phyloP scores from a whole-genome alignment of 2,113 vertebrate species.

The Diphyllodes magnificus region DNA sequence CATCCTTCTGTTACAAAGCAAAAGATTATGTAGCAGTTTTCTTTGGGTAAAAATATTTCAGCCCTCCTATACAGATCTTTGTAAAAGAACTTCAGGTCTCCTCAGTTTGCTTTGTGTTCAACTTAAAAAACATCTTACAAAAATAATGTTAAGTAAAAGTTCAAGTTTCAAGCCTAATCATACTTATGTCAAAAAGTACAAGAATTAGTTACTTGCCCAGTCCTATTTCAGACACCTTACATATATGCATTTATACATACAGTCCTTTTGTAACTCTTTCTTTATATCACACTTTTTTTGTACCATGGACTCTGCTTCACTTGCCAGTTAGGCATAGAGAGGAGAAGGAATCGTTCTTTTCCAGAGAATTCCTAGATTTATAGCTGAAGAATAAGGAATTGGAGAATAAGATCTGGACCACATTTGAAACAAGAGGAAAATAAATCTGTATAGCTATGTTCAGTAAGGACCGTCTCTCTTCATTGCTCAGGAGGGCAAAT shows the following conservation, averaged over 20 bases:
- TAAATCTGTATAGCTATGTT: neutral
- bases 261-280: neutral
- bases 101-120: neutral
- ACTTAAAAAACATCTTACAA: neutral
- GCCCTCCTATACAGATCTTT: neutral
- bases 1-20: neutral
- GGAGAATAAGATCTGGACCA: neutral
- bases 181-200: neutral
- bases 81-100: neutral
- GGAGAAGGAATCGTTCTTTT: neutral
- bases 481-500: neutral
- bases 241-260: neutral
- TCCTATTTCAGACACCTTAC: neutral
- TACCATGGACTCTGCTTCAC: neutral
- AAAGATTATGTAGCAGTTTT: neutral
- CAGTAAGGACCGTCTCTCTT: neutral
- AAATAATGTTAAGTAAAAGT: neutral
- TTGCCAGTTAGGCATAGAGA: neutral
- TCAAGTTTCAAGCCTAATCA: neutral
- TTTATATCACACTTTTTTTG: neutral
- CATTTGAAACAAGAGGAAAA: neutral
- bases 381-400: neutral
- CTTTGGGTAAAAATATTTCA: slow-evolving; percentile 3
- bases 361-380: neutral
- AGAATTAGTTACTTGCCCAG: neutral